Evolutionary conservation across 2,797 vertebrate species (phyloP), one percentile per base, ranked within the genome.

Genomic region (Malacoctenus gilli): DNA sequence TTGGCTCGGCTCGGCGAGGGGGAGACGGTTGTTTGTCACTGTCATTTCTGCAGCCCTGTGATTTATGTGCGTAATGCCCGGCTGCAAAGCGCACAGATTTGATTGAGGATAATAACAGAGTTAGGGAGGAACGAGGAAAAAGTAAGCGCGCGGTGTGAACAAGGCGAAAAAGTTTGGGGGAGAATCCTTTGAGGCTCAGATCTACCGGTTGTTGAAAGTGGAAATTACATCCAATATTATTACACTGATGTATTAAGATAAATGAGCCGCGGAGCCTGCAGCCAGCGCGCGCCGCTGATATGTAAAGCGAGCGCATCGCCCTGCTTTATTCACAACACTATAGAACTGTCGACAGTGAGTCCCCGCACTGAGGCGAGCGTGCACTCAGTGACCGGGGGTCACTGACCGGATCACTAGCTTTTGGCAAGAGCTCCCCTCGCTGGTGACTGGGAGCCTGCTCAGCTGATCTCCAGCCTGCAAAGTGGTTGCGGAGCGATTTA

Each of bases 11-110:
- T 1, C 8, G 14, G 31, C 3, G 35, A 20, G 10, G 14, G 31
- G 2, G 35, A 20, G 20, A 7, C 49, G 19, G 30, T 21, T 48
- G 46, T 62, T 61, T 51, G 59, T 44, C 16, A 31, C 30, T 52
- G 59, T 68, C 53, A 37, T 15, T 40, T 4, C 12, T n/a, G 46
- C 21, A n/a, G 38, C 48, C 5, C 5, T 44, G 12, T 73, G 54
- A 72, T 72, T 72, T 62, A 68, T 74, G 56, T 31, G 14, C 36
- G 39, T 19, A 25, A 43, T 37, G 43, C 12, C 15, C 8, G 11
- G 30, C 25, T 56, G 41, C 35, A 40, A 55, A 52, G 35, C 36
- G 32, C 8, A 52, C n/a, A 22, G 21, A 48, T 70, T 50, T 37
- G 16, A 39, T 56, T 47, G n/a, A 40, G 32, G 15, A 57, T 19